Base-by-base conservation (phyloP, 2,797 vertebrate species). In the Chlorospingus semifuscus region DNA sequence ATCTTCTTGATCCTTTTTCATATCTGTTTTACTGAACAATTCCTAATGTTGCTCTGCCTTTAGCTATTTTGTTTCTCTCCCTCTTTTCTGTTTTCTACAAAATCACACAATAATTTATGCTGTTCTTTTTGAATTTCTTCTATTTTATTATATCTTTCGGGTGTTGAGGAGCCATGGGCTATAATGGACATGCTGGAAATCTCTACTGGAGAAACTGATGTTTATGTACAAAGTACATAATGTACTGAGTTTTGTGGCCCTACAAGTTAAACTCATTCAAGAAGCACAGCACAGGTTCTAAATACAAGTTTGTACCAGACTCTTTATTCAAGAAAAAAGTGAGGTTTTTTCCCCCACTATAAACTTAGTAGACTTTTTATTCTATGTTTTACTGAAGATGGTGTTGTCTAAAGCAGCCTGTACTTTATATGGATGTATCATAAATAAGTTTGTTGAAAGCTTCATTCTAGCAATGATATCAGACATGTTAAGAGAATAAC, bases 331-430 rank as follows among this genome's bases (percentile, higher is more conserved):
- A 36, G 34, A 2, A 76, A 69, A 90, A 64, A 16, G 9, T 47
- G 30, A 4, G 2, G 2, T 39, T 47, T 20, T 18, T 7, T 1
- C 2, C 8, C 7, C 12, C 6, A 7, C 15, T 24, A 2, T 50
- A 86, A 64, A 60, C 20, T 32, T 24, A 34, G 24, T 55, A 20
- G 15, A 15, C 8, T 26, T 91, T 77, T 83, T 53, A 30, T 23
- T 91, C 18, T 8, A 1, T 75, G 14, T 88, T 93, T 91, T 75
- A 23, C 42, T 42, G 44, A 81, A 60, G 60, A 8, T 60, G 10
- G 3, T 46, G 34, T 55, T 86, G 39, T 26, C 49, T 69, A 78
- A 66, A 85, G 26, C 42, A 7, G 3, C 23, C 6, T 82, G 5
- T 78, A 34, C 8, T 71, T 93, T 46, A 23, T 46, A 46, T 44